A percentile compares a stretch with the other conserved stretches of the same genome.
Evolutionary conservation across 2,888 invertebrate genomes (phyloP).

Genomic region (Thereva nobilitata): DNA sequence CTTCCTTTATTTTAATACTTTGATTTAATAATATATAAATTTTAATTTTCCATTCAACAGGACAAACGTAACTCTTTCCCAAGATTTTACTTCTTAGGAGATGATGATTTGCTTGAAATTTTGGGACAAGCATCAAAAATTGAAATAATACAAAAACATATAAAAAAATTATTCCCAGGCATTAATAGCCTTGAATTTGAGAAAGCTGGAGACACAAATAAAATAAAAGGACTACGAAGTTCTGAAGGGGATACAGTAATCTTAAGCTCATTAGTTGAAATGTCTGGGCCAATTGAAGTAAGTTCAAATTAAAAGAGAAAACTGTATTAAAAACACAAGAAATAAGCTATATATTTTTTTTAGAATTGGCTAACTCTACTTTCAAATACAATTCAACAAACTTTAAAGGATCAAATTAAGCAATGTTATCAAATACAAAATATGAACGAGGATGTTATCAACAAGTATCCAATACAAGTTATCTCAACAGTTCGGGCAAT

Average conservation of each 20-base stretch:
- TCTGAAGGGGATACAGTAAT: slow-evolving; percentile 54
- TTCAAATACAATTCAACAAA: slow-evolving; percentile 79
- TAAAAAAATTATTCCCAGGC: slow-evolving; percentile 95
- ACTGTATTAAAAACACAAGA: no score
- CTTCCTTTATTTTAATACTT: no score
- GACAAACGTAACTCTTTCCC: slow-evolving; percentile 94
- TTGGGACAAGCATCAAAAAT: slow-evolving; percentile 91
- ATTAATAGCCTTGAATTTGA: slow-evolving; percentile 77
- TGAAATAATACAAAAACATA: slow-evolving; percentile 87
- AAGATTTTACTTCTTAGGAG: slow-evolving; percentile 94
- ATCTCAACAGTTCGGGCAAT: slow-evolving; percentile 84
- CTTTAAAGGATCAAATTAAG: slow-evolving; percentile 71
- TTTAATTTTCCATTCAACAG: no score
- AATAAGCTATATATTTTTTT: not conserved
- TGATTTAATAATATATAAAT: no score
- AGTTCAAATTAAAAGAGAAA: slow-evolving; percentile 25
- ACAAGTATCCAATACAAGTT: slow-evolving; percentile 67
- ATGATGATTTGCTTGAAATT: slow-evolving; percentile 95
- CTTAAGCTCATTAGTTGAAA: slow-evolving; percentile 50
- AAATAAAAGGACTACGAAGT: slow-evolving; percentile 61
- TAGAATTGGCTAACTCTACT: slow-evolving; percentile 63
- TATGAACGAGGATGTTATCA: slow-evolving; percentile 60
- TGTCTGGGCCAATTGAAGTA: slow-evolving; percentile 55
- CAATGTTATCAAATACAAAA: slow-evolving; percentile 59
- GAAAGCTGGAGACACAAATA: slow-evolving; percentile 50